Base-by-base conservation (phyloP, 2,888 invertebrate species). In the Craniophora ligustri region DNA sequence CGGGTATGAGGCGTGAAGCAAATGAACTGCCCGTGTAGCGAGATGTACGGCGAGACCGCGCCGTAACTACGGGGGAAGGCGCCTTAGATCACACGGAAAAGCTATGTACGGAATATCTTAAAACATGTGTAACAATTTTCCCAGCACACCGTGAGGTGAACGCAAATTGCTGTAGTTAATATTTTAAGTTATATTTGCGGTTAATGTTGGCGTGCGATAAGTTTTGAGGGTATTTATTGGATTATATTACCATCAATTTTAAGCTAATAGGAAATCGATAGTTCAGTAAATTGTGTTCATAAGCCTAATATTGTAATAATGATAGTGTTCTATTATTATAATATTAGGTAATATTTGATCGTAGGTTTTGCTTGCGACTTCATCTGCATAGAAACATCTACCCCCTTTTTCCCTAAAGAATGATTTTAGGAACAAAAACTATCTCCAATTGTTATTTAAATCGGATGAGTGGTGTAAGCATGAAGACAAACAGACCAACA, bases 1-100 rank as follows among this genome's bases (percentile, higher is more conserved):
- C 84, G 92, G 90, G 88, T 86, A 88, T 87, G 89, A 87, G 86
- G 88, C 91, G 91, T 92, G 92, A 90, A 92, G 90, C 85, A 86
- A 90, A 92, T 87, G 90, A 87, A 92, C 88, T 87, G 86, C 91
- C 87, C 80, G 78, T 74, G 77, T 74, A 77, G 79, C 75, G 83
- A 89, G 91, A 92, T 92, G 86, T 89, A 92, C 89, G 89, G 76
- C 79, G 75, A 76, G 81, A 81, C 83, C 81, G 79, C 77, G 69
- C 75, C 69, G 82, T 85, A 86, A 87, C 85, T 87, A 83, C 80
- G 48, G 59, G 45, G 63, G 60, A 57, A 59, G 58, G 66, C 53
- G 60, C 62, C 65, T 75, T 75, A 75, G 77, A 75, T 75, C 73
- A 75, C 77, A 60, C 61, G 55, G 64, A 55, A 69, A 65, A 69